These are phyloP conservation scores for Pammene fasciana DNA, from an alignment of 2,888 invertebrate genomes.

Conservation along the genomic window DNA sequence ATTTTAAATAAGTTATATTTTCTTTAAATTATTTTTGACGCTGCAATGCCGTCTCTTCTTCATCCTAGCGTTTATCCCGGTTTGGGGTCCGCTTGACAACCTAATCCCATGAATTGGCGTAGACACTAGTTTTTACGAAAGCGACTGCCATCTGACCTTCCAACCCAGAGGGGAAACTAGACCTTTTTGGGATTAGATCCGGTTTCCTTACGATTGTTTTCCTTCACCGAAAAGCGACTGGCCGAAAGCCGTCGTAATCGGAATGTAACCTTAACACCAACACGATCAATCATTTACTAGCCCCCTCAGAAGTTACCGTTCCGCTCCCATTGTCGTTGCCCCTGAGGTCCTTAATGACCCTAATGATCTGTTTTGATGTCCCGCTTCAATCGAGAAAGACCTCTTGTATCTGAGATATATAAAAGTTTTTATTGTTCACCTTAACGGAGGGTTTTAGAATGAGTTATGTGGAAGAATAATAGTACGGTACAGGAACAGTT, in stretches of 20 bases:
- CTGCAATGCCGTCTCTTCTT: background rate
- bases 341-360: constrained; percentile 34
- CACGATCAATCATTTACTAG: constrained; percentile 39
- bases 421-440: constrained; percentile 35
- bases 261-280: constrained; percentile 11
- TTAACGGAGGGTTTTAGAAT: constrained; percentile 15
- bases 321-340: constrained; percentile 33
- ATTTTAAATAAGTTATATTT: no score
- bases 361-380: constrained; percentile 42
- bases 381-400: constrained; percentile 26
- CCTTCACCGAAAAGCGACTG: no score
- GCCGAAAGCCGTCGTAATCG: background rate
- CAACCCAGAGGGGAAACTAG: no score
- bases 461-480: background rate
- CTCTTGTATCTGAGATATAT: constrained; percentile 26
- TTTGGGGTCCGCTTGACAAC: no score
- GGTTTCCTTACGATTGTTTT: no score
- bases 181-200: no score
- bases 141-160: no score
- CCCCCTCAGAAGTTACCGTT: constrained; percentile 26
- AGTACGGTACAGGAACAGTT: no score
- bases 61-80: no score
- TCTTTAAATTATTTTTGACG: background rate
- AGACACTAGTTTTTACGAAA: no score
- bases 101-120: no score